Evolutionary conservation across 92 coral and sea anemone genomes (phyloP).

Genomic region (Metridium senile): DNA sequence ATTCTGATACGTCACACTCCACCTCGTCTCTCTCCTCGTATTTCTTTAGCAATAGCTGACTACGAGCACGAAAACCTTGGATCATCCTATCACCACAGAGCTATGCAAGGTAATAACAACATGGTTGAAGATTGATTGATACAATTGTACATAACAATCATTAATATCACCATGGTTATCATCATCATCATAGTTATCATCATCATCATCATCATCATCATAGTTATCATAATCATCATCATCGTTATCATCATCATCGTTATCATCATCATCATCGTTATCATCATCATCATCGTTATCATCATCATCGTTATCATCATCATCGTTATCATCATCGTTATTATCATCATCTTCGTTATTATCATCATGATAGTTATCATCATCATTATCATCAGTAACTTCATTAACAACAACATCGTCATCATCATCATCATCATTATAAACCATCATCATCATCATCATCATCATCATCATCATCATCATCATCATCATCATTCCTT

Average conservation of each 20-base stretch:
- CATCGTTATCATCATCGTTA: neutral
- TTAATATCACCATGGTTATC: neutral
- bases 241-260: neutral
- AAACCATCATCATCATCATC: neutral
- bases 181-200: neutral
- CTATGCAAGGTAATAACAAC: constrained; percentile 32
- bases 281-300: neutral
- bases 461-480: neutral
- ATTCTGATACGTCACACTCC: constrained; percentile 81
- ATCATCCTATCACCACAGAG: constrained; percentile 78
- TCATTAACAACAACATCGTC: neutral
- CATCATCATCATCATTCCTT: constrained; percentile 4
- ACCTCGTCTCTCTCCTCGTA: constrained; percentile 94
- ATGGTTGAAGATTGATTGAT: too few species aligned
- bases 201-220: neutral
- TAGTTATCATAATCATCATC: neutral
- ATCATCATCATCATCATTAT: neutral
- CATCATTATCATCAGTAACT: neutral
- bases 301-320: neutral
- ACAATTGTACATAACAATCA: neutral
- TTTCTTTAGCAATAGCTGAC: constrained; percentile 86
- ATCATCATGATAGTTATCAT: neutral
- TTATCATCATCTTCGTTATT: neutral
- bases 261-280: neutral
- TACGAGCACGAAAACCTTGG: constrained; percentile 95